These are phyloP conservation scores for Tichodroma muraria DNA, from an alignment of 2,113 vertebrate genomes.

Conservation along the genomic window DNA sequence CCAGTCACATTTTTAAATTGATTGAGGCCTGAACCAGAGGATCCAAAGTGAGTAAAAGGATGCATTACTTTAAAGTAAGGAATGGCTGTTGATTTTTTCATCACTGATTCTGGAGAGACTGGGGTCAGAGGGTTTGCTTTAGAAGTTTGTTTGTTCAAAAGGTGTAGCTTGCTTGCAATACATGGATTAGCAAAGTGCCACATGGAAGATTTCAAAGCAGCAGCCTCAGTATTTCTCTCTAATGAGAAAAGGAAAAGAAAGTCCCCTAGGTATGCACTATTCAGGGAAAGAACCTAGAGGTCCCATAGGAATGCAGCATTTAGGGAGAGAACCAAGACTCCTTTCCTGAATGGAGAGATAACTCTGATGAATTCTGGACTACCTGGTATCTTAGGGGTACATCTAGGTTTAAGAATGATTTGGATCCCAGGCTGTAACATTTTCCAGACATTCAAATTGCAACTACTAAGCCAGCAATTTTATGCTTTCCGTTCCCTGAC, in stretches of 20 bases:
- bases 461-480: conserved; percentile 45
- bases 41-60: not conserved
- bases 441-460: conserved; percentile 49
- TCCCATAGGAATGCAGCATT: not conserved
- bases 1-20: not conserved
- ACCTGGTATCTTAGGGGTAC: not conserved
- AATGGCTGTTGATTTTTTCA: not conserved
- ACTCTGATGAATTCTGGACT: not conserved
- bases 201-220: not conserved
- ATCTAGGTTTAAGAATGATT: not conserved
- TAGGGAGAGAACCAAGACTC: not conserved
- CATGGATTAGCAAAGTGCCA: not conserved
- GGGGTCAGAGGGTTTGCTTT: not conserved
- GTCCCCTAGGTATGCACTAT: not conserved
- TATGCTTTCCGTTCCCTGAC: conserved; percentile 43
- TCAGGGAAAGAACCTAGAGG: not conserved
- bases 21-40: not conserved
- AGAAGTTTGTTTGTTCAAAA: not conserved
- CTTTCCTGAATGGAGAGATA: not conserved
- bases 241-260: not conserved
- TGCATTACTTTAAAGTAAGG: not conserved
- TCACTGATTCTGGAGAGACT: not conserved
- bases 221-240: not conserved
- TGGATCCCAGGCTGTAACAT: conserved; percentile 26
- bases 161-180: not conserved